Evolutionary conservation across 2,113 vertebrate species (phyloP).

Genomic region (Bolborhynchus lineola): DNA sequence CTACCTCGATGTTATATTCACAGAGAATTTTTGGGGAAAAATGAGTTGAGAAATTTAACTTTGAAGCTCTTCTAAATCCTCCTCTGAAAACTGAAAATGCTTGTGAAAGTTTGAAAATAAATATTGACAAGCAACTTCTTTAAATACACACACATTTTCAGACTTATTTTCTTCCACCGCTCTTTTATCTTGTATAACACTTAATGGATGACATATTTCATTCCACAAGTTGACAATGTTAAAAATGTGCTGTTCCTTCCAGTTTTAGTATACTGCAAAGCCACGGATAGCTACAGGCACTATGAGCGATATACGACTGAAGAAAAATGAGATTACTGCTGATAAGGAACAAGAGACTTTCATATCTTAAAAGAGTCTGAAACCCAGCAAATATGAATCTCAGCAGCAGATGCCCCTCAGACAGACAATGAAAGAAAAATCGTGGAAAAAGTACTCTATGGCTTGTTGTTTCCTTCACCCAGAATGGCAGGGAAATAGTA

Average conservation of each 20-base stretch:
- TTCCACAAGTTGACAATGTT: conserved; percentile 42
- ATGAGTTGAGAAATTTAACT: not conserved
- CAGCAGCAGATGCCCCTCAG: conserved; percentile 41
- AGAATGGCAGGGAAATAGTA: not conserved
- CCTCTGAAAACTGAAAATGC: not conserved
- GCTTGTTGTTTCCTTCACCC: conserved; percentile 41
- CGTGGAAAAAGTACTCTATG: not conserved
- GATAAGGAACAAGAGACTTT: conserved; percentile 49
- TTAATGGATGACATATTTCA: conserved; percentile 54
- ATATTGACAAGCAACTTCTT: not conserved
- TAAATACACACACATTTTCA: conserved; percentile 9
- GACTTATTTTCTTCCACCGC: not conserved
- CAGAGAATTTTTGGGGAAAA: not conserved
- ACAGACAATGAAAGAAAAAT: conserved; percentile 56
- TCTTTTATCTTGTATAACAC: conserved; percentile 28
- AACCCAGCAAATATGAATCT: conserved; percentile 48
- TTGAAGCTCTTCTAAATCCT: not conserved
- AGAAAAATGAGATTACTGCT: conserved; percentile 58
- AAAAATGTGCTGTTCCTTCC: conserved; percentile 49
- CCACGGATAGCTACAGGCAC: conserved; percentile 41
- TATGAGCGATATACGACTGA: conserved; percentile 19
- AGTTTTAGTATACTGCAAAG: conserved; percentile 45
- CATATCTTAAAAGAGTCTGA: conserved; percentile 52
- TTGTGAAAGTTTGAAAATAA: conserved; percentile 2
- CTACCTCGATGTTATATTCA: not conserved